These are phyloP conservation scores for western clawed frog (Xenopus tropicalis) DNA, from an alignment of 2,113 vertebrate genomes.

Conservation along the genomic window UCB_Xtro_10.0 CM004446.2:54854001-54854500, in stretches of 20 bases:
- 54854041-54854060: slow-evolving; percentile 68
- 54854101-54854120: slow-evolving; percentile 60
- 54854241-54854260: not conserved
- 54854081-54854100: slow-evolving; percentile 59
- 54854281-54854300: too few relatives aligned
- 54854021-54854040: slow-evolving; percentile 71
- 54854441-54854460: too few relatives aligned
- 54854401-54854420: too few relatives aligned
- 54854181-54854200: slow-evolving; percentile 48
- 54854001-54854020: slow-evolving; percentile 58
- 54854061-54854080: slow-evolving; percentile 57
- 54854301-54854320: too few relatives aligned
- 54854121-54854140: slow-evolving; percentile 57
- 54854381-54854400: too few relatives aligned
- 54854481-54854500: too few relatives aligned
- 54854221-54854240: slow-evolving; percentile 17
- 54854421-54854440: too few relatives aligned
- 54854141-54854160: slow-evolving; percentile 49
- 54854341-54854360: too few relatives aligned
- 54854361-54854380: too few relatives aligned
- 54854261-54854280: not conserved
- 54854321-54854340: too few relatives aligned
- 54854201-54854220: slow-evolving; percentile 13
- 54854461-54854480: too few relatives aligned
- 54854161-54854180: slow-evolving; percentile 49